Base-by-base conservation (phyloP, 2,113 vertebrate genomes). In the Actinemys pallida region DNA sequence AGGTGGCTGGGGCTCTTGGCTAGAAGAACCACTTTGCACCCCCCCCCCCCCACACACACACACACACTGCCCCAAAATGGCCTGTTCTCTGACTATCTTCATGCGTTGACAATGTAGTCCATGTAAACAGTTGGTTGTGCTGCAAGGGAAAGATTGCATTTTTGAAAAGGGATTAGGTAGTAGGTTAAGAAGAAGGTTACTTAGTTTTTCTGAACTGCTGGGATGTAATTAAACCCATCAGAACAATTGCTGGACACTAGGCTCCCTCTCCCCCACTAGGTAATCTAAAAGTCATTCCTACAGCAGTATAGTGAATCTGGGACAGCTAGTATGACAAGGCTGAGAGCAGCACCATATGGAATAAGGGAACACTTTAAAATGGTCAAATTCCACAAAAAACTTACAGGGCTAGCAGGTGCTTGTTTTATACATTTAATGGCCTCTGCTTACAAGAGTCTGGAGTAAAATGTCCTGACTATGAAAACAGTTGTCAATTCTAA, bases 361-460 rank as follows among this genome's bases (percentile, higher is more conserved):
- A 12, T 29, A 42, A 94, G 54, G 31, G 83, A 5, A 92, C 87
- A 79, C 29, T 3, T n/a, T 93, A 42, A 88, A 39, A 10, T 83
- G 2, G n/a, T 89, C 54, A 49, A 11, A 3, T 79, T 92, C 65
- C 47, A 76, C 8, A 14, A 49, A 31, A 57, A 62, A 47, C 53
- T 50, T 31, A 92, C 31, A 6, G 88, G 29, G 59, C 6, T 31
- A 62, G 16, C 10, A 57, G 25, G 56, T 57, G 56, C 57, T 62
- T 62, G 57, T 62, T 62, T 62, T 31, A 62, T 62, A 62, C 10
- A 62, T 31, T 62, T 62, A 62, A 62, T 62, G 29, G 57, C 57
- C 27, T 62, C 57, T 62, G 12, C 12, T 59, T 62, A 62, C 57
- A 62, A 62, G 57, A 13, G 57, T 62, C 27, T 27, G 25, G 25